These are phyloP conservation scores for Meteorus sp. DNA, from an alignment of 1,140 invertebrate genomes.

Conservation along the genomic window DNA sequence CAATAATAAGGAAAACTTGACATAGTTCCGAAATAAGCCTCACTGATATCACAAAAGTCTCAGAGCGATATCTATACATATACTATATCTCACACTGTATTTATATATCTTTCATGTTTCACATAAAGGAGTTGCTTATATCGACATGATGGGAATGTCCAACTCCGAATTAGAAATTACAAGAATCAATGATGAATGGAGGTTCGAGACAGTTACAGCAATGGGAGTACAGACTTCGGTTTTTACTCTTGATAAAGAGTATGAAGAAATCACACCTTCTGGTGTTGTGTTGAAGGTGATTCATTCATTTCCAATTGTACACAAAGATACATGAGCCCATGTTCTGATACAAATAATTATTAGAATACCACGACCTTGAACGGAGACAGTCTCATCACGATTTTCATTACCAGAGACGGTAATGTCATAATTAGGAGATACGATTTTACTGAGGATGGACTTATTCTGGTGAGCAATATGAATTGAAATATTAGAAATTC, in stretches of 20 bases:
- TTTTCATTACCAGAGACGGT: slow-evolving; percentile 58
- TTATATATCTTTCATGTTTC: too few species aligned
- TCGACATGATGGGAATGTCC: slow-evolving; percentile 64
- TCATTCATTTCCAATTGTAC: too few species aligned
- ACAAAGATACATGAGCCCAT: not conserved
- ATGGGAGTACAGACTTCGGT: slow-evolving; percentile 41
- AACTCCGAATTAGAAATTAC: slow-evolving; percentile 64
- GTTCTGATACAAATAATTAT: slow-evolving; percentile 30
- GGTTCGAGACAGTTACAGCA: slow-evolving; percentile 60
- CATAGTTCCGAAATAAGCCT: too few species aligned
- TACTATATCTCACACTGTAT: too few species aligned
- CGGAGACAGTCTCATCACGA: slow-evolving; percentile 59
- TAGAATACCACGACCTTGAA: slow-evolving; percentile 61
- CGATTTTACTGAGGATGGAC: slow-evolving; percentile 60
- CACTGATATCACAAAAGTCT: too few species aligned
- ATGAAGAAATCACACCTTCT: slow-evolving; percentile 48
- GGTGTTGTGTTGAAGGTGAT: slow-evolving; percentile 48
- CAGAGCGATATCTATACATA: too few species aligned
- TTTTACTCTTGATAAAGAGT: slow-evolving; percentile 47
- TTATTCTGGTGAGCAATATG: slow-evolving; percentile 60
- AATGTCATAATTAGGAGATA: slow-evolving; percentile 61
- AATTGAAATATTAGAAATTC: not conserved
- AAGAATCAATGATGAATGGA: slow-evolving; percentile 61
- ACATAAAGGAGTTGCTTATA: slow-evolving; percentile 61
- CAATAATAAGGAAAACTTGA: too few species aligned